Evolutionary conservation across 2,113 vertebrate species (phyloP).

Genomic region (Cyanocitta stelleri): DNA sequence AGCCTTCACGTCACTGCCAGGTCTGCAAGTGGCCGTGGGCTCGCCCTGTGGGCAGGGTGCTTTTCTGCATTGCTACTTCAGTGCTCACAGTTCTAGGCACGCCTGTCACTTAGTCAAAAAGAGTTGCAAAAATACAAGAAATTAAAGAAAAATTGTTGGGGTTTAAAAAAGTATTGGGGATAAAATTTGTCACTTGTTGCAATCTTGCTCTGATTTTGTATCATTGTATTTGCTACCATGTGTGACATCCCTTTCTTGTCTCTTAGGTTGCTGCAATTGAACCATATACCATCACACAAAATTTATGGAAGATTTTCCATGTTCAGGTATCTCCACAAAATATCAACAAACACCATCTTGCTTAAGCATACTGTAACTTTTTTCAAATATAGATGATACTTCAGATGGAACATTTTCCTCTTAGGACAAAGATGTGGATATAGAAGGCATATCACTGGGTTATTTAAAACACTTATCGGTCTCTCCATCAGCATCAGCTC

Average conservation of each 20-base stretch:
- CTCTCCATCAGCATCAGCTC: background rate
- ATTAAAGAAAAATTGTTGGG: background rate
- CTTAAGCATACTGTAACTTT: background rate
- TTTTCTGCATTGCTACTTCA: background rate
- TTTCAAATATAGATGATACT: background rate
- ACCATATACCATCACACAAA: background rate
- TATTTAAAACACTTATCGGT: background rate
- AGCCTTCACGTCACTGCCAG: background rate
- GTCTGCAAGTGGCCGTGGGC: fast-evolving
- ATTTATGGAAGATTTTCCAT: background rate
- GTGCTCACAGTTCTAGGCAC: background rate
- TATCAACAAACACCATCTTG: background rate
- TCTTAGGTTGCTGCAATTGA: background rate
- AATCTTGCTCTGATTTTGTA: background rate
- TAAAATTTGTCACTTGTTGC: background rate
- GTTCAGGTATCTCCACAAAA: background rate
- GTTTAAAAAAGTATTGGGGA: background rate
- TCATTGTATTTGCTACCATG: background rate
- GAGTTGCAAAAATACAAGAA: background rate
- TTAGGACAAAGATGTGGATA: background rate
- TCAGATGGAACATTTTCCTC: background rate
- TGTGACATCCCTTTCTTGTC: background rate
- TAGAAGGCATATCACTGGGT: background rate
- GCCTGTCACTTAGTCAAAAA: background rate
- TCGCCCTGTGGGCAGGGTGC: background rate